Percentiles rank a stretch among this genome's conserved stretches.
Evolutionary conservation across 92 coral and sea anemone species (phyloP).

Genomic region (Pocillopora meandrina): DNA sequence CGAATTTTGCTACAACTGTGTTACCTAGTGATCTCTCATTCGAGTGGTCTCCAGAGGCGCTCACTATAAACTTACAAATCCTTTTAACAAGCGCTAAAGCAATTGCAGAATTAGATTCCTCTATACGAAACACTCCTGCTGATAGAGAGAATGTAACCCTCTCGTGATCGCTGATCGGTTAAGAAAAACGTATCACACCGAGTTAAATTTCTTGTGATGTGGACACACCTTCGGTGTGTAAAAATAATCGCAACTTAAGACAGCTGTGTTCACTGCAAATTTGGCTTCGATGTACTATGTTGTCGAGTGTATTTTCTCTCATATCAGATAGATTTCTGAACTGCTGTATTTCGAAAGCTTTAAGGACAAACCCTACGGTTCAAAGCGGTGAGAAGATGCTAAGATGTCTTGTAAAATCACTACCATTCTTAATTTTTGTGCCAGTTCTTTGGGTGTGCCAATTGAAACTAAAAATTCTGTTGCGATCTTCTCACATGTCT

Average conservation of each 20-base stretch:
- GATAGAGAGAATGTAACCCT: not conserved
- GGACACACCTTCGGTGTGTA: constrained; percentile 22
- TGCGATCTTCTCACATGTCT: not conserved
- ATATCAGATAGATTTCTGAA: not conserved
- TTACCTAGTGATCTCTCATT: constrained; percentile 12
- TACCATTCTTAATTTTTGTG: not conserved
- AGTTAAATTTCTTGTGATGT: not conserved
- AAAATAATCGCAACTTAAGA: not conserved
- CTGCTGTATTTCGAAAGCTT: not conserved
- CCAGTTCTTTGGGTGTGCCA: constrained; percentile 25
- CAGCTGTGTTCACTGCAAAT: constrained; percentile 26
- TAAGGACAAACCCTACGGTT: not conserved
- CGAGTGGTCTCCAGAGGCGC: constrained; percentile 16
- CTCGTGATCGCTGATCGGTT: not conserved
- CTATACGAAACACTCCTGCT: not conserved
- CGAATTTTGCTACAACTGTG: not conserved
- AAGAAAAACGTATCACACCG: not conserved
- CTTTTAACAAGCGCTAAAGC: constrained; percentile 2
- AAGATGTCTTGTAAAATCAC: not conserved
- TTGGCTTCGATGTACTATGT: not conserved
- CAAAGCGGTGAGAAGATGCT: not conserved
- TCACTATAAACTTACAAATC: constrained; percentile 23
- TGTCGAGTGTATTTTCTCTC: not conserved
- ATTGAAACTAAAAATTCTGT: constrained; percentile 1
- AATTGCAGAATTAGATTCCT: not conserved